Percentiles rank a stretch among this genome's conserved stretches.
Evolutionary conservation across 1,140 invertebrate species (phyloP).

Genomic region (Dermatophagoides farinae): DNA sequence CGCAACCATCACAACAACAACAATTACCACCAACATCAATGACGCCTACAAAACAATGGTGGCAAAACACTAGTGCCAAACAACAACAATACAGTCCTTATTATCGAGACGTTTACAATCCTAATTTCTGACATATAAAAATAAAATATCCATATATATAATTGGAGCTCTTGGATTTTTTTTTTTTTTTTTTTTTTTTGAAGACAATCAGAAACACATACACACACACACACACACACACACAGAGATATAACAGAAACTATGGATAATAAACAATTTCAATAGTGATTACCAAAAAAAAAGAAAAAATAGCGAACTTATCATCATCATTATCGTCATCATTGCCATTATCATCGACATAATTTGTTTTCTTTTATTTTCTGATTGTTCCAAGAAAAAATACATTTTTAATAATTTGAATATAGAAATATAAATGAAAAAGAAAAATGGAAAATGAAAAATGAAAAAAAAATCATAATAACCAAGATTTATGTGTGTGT

Average conservation of each 20-base stretch:
- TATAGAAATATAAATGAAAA: too few relatives aligned
- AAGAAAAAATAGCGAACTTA: neutral
- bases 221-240: neutral
- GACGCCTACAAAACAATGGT: neutral
- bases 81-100: conserved; percentile 2
- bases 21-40: neutral
- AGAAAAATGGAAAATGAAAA: too few relatives aligned
- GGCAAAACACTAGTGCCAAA: neutral
- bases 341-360: neutral
- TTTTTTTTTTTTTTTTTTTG: neutral
- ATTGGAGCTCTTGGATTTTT: neutral
- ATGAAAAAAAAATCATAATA: too few relatives aligned
- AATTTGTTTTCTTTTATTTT: neutral
- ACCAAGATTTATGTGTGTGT: too few relatives aligned
- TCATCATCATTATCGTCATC: conserved; percentile 3
- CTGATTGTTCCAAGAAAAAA: too few relatives aligned
- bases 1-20: neutral
- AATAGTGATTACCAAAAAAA: neutral
- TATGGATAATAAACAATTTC: neutral
- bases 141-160: neutral
- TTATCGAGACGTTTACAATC: conserved; percentile 12
- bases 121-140: neutral
- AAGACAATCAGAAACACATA: neutral
- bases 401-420: too few relatives aligned
- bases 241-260: neutral